Conservation (phyloP, 37 sponge, comb jelly and placozoan species). For the Lycopodina hypogea region DNA sequence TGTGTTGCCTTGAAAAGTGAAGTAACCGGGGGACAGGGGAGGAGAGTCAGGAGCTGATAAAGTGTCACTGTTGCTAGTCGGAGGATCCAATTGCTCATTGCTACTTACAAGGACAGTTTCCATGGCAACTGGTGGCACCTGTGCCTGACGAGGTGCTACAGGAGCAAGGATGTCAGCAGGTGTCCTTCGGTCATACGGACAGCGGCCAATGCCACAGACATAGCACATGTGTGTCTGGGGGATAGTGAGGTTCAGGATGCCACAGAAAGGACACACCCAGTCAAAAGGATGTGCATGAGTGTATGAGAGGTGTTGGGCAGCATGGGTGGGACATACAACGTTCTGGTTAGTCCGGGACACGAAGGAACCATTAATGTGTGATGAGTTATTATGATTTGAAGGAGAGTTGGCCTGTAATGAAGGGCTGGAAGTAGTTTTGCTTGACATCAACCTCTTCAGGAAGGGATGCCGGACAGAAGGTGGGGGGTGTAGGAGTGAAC, state of each 20-base stretch:
- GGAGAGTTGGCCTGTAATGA: not conserved
- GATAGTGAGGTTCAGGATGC: slow-evolving; percentile 9
- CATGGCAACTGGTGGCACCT: not conserved
- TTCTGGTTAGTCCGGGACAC: too few species aligned
- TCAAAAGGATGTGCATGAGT: too few species aligned
- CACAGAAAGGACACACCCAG: slow-evolving; percentile 37
- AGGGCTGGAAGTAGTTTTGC: not conserved
- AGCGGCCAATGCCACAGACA: slow-evolving; percentile 28
- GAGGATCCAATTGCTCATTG: too few species aligned
- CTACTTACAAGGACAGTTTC: too few species aligned
- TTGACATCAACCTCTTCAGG: not conserved
- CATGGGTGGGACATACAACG: too few species aligned
- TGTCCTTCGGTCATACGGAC: not conserved
- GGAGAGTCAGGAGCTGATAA: too few species aligned
- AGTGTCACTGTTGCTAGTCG: too few species aligned
- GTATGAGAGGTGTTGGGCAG: too few species aligned
- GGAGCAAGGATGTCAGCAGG: not conserved
- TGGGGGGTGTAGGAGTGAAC: not conserved
- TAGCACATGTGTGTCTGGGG: slow-evolving; percentile 7
- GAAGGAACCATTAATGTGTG: too few species aligned
- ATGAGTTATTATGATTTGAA: too few species aligned
- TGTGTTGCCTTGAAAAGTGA: too few species aligned
- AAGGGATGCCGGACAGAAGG: not conserved
- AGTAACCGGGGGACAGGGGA: too few species aligned
- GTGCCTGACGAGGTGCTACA: not conserved